Base-by-base conservation (phyloP, 1,140 invertebrate genomes). In the Tyrophagus putrescentiae region DNA sequence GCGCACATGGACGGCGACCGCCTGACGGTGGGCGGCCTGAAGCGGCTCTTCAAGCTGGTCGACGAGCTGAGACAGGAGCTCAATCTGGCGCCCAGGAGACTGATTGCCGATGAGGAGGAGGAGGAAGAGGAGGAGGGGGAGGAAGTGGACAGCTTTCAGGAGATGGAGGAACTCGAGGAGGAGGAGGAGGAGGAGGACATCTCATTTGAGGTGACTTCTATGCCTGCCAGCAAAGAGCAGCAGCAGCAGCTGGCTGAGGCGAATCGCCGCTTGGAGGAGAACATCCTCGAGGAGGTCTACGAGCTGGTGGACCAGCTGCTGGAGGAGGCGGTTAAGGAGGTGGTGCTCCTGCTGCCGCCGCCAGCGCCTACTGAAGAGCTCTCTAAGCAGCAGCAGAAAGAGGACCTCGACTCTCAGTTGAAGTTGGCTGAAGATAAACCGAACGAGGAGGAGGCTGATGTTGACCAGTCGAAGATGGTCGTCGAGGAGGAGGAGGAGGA, bases 1-100 rank as follows among this genome's bases (percentile, higher is more conserved):
- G 45, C 31, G 13, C 45, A 48, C 18, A 21, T 25, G 31, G 45
- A 48, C 18, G 6, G 45, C 7, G 45, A 48, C 18, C 7, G 45
- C 7, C 18, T 48, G 45, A 29, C 31, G 23, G 45, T 48, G 18
- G 45, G 7, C 23, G 21, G 31, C 23, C 31, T 48, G 45, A 48
- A 48, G 31, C 45, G 45, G 23, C 6, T 7, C 18, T 48, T 48
- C 45, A 48, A 48, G 18, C 31, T 48, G 45, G 45, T 48, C 45
- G 45, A 48, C 31, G 23, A 7, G 23, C 6, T 21, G 7, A 21
- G 45, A 7, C 45, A 48, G 31, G 45, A 48, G 23, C 31, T 48
- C 13, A 48, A 18, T 7, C 21, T 48, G 31, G 23, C 45, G 7
- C 45, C 45, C 21, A 48, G 13, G 18, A 48, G 45, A 48, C n/a